Conservation (phyloP, 2,113 vertebrate species). For the Bufo gargarizans region DNA sequence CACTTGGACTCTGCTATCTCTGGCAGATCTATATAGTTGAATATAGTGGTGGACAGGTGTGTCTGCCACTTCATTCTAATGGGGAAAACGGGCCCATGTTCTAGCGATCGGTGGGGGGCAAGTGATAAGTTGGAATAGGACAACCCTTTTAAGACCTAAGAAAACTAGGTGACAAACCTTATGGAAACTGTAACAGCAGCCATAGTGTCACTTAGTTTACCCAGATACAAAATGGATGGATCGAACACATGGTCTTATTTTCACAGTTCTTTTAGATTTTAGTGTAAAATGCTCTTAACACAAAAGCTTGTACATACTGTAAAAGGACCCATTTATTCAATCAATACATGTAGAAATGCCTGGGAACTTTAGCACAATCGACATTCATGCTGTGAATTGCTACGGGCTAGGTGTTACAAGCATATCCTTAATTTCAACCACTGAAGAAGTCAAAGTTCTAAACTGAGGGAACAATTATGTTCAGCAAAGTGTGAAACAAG, state of each 20-base stretch:
- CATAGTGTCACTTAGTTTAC: no score
- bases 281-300: background rate
- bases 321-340: background rate
- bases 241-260: background rate
- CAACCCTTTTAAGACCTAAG: no score
- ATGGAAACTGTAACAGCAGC: background rate
- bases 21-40: no score
- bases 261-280: background rate
- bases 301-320: background rate
- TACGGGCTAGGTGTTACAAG: conserved; percentile 12
- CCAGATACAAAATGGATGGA: background rate
- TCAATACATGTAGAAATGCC: background rate
- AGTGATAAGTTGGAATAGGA: no score
- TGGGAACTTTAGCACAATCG: background rate
- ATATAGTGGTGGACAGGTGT: no score
- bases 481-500: conserved; percentile 25
- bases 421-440: background rate
- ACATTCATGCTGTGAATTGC: background rate
- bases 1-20: no score
- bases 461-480: conserved; percentile 7
- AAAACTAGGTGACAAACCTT: background rate
- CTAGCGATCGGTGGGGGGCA: no score
- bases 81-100: no score
- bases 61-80: no score
- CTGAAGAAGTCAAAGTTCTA: background rate